Evolutionary conservation across 2,113 vertebrate species (phyloP).

Genomic region (Planiliza haematocheilus): DNA sequence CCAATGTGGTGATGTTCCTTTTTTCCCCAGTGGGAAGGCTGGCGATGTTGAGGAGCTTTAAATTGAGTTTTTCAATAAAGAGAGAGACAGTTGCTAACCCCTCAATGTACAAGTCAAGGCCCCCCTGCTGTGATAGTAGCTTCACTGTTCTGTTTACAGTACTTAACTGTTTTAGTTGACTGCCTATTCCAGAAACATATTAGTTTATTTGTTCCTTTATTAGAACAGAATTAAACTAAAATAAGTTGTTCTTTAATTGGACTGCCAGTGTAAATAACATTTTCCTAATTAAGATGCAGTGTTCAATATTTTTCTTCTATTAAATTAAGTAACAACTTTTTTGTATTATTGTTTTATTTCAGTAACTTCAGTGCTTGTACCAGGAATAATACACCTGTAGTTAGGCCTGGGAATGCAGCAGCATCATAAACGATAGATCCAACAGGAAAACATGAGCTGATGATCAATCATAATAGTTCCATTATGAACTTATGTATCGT

Average conservation of each 20-base stretch:
- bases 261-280: not conserved
- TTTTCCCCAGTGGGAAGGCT: constrained; percentile 45
- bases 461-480: no score
- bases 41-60: constrained; percentile 25
- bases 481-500: no score
- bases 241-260: not conserved
- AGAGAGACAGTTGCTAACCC: constrained; percentile 14
- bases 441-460: no score
- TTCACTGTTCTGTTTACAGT: not conserved
- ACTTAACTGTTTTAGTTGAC: not conserved
- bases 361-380: not conserved
- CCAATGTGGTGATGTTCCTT: constrained; percentile 25
- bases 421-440: no score
- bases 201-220: not conserved
- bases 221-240: not conserved
- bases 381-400: no score
- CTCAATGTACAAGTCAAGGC: constrained; percentile 22
- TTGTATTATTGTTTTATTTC: not conserved
- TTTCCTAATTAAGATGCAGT: not conserved
- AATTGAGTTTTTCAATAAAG: constrained; percentile 41
- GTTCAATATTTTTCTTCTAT: not conserved
- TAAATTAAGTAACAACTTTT: not conserved
- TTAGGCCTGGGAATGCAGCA: no score
- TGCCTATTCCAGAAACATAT: not conserved
- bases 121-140: constrained; percentile 16